Base-by-base conservation (phyloP, 2,888 invertebrate genomes). In the Sicus ferrugineus region DNA sequence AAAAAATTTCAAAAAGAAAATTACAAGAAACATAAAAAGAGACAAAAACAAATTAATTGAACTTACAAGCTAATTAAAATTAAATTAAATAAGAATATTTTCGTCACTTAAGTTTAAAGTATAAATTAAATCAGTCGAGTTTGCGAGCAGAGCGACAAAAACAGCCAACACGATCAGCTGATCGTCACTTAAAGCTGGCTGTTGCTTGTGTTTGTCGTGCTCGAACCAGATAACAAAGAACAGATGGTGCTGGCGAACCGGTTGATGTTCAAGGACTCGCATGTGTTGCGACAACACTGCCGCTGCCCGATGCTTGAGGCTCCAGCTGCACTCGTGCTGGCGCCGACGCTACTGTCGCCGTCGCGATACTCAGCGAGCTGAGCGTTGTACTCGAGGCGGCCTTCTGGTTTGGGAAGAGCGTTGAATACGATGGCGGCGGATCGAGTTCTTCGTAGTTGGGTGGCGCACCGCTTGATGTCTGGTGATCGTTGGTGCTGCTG, bases 391-490 rank as follows among this genome's bases (percentile, higher is more conserved):
- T 81, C 64, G 82, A 80, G 30, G 79, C 77, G 3, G 82, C 80
- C 75, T 85, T 85, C 71, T 85, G 84, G 69, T 84, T 83, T 72
- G 91, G 91, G 84, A 91, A 91, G 2, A 91, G 86, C 0, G 89
- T 89, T 59, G 88, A 89, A 81, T 91, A 91, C 0, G 91, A 88
- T 0, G 91, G 91, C 2, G 88, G 88, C 2, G 90, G 89, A 72
- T 88, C 88, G 65, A 88, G 78, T 67, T 88, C 88, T 71, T 91
- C 91, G 81, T 91, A 91, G 76, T 89, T 89, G 3, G 91, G 91
- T 11, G 88, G 85, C 31, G 84, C 83, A 2, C 76, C 73, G 7
- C 73, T 72, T 4, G 56, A 84, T 76, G 77, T 75, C 68, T 79
- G 79, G 61, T 77, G 72, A 38, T 76, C 77, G 38, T 75, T 77